Evolutionary conservation across 2,113 vertebrate genomes (phyloP), one percentile per base, ranked within the genome.

Genomic region (Mormyrus lacerda): DNA sequence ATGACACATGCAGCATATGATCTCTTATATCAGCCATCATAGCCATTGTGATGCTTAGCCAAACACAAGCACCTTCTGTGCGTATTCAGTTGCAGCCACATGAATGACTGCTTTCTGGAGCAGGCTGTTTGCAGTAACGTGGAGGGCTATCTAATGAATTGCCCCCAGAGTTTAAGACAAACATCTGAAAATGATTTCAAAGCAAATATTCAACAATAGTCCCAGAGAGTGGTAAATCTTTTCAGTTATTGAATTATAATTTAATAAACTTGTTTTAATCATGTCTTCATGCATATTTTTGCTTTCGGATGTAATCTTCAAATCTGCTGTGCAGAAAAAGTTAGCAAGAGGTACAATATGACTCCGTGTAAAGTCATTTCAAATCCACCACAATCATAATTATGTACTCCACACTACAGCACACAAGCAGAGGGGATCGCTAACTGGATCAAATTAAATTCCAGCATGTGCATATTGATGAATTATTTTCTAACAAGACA

Each of bases 361-460:
- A 79, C 31, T 15, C 9, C 61, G 3, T 69, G 61, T 69, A 44
- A 45, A 24, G 27, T 87, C 27, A 61, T 87, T 19, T 87, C 15
- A 44, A 85, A 61, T 87, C 48, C 39, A 69, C 55, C 9, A 24
- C 27, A 55, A 51, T 35, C 84, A 2, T 86, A 50, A 79, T 79
- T 42, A 79, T 79, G 17, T 79, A 39, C 31, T 79, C 27, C 48
- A 51, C 35, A 31, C 4, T 21, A 31, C 61, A 88, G 44, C 51
- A 21, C 31, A 61, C 50, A 58, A 39, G 24, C 50, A 87, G 86
- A 87, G 58, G 31, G 11, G 69, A 35, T 42, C 45, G 9, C 45
- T 82, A 82, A 89, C 27, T 51, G 47, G 73, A 83, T 53, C 88
- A 83, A 45, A 15, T 24, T 27, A 65, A 79, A 79, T 89, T 76